Evolutionary conservation across 2,797 vertebrate genomes (phyloP), one percentile per base, ranked within the genome.

Genomic region (Helarctos malayanus): DNA sequence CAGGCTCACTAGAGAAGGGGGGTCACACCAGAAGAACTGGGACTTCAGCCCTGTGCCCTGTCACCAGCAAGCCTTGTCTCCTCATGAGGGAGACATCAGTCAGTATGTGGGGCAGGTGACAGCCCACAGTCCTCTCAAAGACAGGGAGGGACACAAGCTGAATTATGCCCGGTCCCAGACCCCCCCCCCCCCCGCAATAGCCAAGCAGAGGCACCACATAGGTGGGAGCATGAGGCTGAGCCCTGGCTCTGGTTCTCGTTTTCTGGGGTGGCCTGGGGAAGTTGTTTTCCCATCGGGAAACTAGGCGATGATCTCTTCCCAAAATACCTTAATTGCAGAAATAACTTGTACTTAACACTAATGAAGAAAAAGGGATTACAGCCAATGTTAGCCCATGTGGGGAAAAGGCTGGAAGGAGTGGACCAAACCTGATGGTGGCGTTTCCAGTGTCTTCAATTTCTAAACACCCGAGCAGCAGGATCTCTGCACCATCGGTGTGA

Each of bases 401-500:
- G 49, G 65, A 7, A 5, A 5, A 25, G n/a, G 23, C 16, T 1
- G 29, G 80, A 21, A 23, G 68, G n/a, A 5, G 12, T 0, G 7
- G 75, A 32, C 19, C 38, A 1, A 1, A 27, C n/a, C 8, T 14
- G 1, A 21, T 2, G 25, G 18, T 2, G 18, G 27, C 4, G 14
- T n/a, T 16, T 5, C 6, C 4, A 3, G 0, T 0, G 3, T 16
- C 32, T 10, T 38, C 83, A 8, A 0, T 19, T 29, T 59, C 57
- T 3, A 52, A 16, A 89, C 32, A 10, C 21, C 8, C 8, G 32
- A 83, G 54, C 2, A 3, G 14, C 21, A 32, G 25, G 15, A 8
- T 10, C 61, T 12, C 25, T 8, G n/a, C 16, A 6, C 27, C n/a
- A 4, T 19, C 14, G 16, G 7, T 12, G 85, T 47, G 5, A 7